A percentile compares a stretch with the other conserved stretches of the same genome.
Conservation (phyloP, 2,888 invertebrate species). For the Tenthredo livida region DNA sequence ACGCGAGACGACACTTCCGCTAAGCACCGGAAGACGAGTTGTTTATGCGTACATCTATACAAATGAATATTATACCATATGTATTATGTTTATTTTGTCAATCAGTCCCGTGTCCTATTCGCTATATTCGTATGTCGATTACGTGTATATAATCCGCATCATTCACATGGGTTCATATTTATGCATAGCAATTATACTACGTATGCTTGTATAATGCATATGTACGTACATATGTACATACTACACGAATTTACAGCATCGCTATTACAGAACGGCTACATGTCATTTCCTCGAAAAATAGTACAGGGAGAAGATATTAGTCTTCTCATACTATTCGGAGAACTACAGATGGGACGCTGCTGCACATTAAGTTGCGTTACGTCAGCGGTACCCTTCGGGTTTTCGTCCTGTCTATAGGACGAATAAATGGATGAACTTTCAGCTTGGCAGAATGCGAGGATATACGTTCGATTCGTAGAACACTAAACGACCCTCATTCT, state of each 20-base stretch:
- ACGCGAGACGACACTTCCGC: constrained; percentile 4
- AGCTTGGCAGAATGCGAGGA: background rate
- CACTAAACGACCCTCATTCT: background rate
- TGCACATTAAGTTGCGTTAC: constrained; percentile 39
- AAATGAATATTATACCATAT: background rate
- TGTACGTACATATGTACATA: background rate
- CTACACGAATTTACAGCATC: constrained; percentile 5
- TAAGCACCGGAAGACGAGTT: background rate
- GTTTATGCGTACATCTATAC: background rate
- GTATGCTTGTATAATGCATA: background rate
- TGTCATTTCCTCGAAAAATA: background rate
- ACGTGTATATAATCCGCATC: background rate
- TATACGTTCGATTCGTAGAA: constrained; percentile 27
- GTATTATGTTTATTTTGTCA: background rate
- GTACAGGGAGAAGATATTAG: constrained; percentile 21
- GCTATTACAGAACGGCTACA: background rate
- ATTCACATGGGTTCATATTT: background rate
- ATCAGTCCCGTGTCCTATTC: background rate
- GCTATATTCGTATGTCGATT: background rate
- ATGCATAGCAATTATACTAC: background rate
- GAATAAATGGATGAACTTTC: background rate
- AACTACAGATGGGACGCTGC: background rate
- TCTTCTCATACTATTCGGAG: constrained; percentile 33
- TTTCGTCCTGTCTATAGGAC: constrained; percentile 7
- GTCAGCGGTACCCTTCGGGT: constrained; percentile 31